These are phyloP conservation scores for Notocelia uddmanniana DNA, from an alignment of 2,888 invertebrate genomes.

Conservation along the genomic window DNA sequence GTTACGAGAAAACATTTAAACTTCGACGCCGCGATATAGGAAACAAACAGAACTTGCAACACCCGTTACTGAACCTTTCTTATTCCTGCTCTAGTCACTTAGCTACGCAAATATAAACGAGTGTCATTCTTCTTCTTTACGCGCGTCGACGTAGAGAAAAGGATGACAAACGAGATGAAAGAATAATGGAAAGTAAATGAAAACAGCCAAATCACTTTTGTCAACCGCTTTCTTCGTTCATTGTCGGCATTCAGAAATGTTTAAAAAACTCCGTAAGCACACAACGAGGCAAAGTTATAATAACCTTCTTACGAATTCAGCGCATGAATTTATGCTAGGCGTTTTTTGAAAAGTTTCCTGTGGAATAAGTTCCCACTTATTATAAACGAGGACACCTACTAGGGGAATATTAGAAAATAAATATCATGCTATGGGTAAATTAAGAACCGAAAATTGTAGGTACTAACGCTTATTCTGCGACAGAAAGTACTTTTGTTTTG, in stretches of 20 bases:
- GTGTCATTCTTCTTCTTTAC: slow-evolving; percentile 78
- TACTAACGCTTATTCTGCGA: no score
- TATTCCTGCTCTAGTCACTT: slow-evolving; percentile 73
- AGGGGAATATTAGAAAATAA: background rate
- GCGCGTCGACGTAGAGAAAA: slow-evolving; percentile 74
- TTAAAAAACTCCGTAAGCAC: slow-evolving; percentile 60
- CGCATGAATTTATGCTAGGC: slow-evolving; percentile 51
- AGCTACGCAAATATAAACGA: slow-evolving; percentile 79
- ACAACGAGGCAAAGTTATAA: slow-evolving; percentile 59
- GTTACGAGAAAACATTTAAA: slow-evolving; percentile 39
- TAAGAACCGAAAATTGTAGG: no score
- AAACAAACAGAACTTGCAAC: slow-evolving; percentile 62
- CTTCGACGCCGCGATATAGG: slow-evolving; percentile 37
- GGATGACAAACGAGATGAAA: slow-evolving; percentile 82
- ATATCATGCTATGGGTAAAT: background rate
- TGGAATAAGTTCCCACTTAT: slow-evolving; percentile 45
- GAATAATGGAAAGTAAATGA: slow-evolving; percentile 84
- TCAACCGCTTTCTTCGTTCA: slow-evolving; percentile 73
- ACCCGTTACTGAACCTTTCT: slow-evolving; percentile 66
- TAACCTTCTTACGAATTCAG: slow-evolving; percentile 59
- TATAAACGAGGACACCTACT: slow-evolving; percentile 40
- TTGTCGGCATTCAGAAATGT: slow-evolving; percentile 67
- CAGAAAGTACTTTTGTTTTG: background rate
- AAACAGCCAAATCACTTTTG: slow-evolving; percentile 82
- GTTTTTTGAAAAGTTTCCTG: slow-evolving; percentile 48